phyloP scores from a whole-genome alignment of 2,888 invertebrate genomes.

The Iselma pallidipennis region DNA sequence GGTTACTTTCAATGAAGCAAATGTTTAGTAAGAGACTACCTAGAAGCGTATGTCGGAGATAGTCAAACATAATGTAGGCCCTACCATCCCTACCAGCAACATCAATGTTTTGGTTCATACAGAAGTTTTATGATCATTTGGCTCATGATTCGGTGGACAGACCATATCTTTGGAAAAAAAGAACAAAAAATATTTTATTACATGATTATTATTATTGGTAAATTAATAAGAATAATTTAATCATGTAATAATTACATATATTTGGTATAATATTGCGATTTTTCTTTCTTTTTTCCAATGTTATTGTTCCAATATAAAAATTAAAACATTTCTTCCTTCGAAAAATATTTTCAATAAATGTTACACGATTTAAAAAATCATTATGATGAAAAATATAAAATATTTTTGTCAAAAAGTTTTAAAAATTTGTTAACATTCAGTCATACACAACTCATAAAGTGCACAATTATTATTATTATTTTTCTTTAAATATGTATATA shows the following conservation, averaged over 20 bases:
- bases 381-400: conserved; percentile 8
- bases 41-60: too few species aligned
- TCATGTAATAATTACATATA: conserved; percentile 3
- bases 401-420: neutral
- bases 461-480: conserved; percentile 5
- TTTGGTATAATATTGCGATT: conserved; percentile 1
- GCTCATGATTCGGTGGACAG: too few species aligned
- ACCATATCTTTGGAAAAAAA: neutral
- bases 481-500: neutral
- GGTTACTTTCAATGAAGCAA: too few species aligned
- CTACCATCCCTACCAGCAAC: too few species aligned
- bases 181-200: conserved; percentile 2
- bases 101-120: too few species aligned
- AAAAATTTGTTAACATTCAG: conserved; percentile 5
- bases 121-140: too few species aligned
- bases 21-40: too few species aligned
- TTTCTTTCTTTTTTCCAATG: neutral
- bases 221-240: neutral
- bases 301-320: conserved; percentile 9
- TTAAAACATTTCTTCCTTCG: conserved; percentile 10
- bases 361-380: neutral
- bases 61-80: too few species aligned
- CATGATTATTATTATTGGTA: neutral
- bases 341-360: neutral
- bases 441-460: conserved; percentile 7